Percentiles rank a stretch among this genome's conserved stretches.
phyloP scores from a whole-genome alignment of 1,140 invertebrate species.

The Artemia franciscana region DNA sequence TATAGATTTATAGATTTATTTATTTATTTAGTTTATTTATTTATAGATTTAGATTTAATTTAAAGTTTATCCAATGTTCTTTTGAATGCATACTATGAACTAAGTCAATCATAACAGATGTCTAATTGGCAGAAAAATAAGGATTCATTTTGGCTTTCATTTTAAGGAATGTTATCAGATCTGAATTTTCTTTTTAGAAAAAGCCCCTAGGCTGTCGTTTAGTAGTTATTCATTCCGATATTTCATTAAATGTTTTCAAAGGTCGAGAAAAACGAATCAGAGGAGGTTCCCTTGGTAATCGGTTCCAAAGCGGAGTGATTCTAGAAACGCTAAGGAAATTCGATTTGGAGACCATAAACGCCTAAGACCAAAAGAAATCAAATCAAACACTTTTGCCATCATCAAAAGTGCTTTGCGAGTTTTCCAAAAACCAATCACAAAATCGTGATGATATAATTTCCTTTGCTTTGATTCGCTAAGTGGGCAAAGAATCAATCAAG shows the following conservation, averaged over 20 bases:
- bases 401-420: neutral
- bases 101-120: too few relatives aligned
- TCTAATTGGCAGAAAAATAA: neutral
- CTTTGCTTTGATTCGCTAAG: neutral
- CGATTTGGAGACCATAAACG: neutral
- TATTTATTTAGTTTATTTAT: too few relatives aligned
- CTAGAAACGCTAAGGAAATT: neutral
- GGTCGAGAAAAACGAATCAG: neutral
- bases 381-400: neutral
- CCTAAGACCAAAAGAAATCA: neutral
- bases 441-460: neutral
- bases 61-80: too few relatives aligned
- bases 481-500: neutral
- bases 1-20: too few relatives aligned
- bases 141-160: too few relatives aligned
- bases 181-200: neutral
- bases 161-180: too few relatives aligned
- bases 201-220: neutral
- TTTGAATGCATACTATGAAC: too few relatives aligned
- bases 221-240: neutral
- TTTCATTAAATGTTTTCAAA: neutral
- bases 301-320: neutral
- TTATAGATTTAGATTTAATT: too few relatives aligned
- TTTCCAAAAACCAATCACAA: neutral
- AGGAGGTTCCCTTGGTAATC: neutral